Conservation (phyloP, 2,113 vertebrate species). For the Hippocampus mohnikei region DNA sequence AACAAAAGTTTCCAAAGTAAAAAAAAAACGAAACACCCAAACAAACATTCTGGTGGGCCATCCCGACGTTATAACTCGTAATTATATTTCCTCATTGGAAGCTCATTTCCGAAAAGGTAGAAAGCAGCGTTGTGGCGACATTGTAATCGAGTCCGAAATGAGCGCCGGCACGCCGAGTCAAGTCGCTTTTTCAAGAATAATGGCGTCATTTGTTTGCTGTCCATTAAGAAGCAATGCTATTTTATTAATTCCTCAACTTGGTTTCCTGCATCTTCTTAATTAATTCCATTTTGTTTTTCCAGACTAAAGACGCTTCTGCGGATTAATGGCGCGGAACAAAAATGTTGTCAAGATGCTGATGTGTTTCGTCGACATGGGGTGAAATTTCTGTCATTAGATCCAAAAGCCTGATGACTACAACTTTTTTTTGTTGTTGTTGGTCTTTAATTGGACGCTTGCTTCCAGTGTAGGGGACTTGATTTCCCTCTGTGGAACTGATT, state of each 20-base stretch:
- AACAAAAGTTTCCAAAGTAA: constrained; percentile 36
- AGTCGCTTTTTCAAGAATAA: constrained; percentile 69
- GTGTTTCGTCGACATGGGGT: constrained; percentile 72
- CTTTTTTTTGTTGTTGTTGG: constrained; percentile 18
- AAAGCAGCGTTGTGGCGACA: constrained; percentile 51
- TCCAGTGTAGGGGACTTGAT: constrained; percentile 63
- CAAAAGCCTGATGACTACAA: constrained; percentile 75
- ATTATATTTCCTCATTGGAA: constrained; percentile 74
- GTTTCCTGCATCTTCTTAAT: constrained; percentile 78
- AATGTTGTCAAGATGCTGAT: constrained; percentile 74
- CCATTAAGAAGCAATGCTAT: constrained; percentile 76
- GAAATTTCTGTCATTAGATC: constrained; percentile 76
- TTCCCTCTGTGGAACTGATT: constrained; percentile 71
- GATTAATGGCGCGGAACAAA: constrained; percentile 81
- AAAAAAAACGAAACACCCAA: too few relatives aligned
- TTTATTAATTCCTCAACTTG: constrained; percentile 84
- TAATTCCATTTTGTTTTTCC: constrained; percentile 81
- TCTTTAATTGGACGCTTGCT: constrained; percentile 31
- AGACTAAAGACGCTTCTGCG: constrained; percentile 75
- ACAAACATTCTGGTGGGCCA: constrained; percentile 40
- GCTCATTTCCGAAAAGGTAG: constrained; percentile 72
- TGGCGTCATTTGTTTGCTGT: constrained; percentile 76
- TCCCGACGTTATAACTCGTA: constrained; percentile 68
- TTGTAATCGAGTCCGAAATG: constrained; percentile 73
- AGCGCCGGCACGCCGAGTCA: constrained; percentile 51